Evolutionary conservation across 1,140 invertebrate genomes (phyloP).

Genomic region (Acarapis woodi): DNA sequence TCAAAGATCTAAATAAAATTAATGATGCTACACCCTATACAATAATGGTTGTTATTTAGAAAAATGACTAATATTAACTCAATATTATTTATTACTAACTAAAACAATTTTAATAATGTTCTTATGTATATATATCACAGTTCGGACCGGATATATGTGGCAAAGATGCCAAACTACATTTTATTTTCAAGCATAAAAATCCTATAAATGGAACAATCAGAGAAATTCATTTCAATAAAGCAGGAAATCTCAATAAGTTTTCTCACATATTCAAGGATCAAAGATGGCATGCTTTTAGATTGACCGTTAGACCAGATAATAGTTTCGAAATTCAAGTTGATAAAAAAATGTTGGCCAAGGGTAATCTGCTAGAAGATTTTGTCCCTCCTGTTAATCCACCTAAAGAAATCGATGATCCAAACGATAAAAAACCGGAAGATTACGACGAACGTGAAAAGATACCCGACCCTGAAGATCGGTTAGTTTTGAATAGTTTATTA

Average conservation of each 20-base stretch:
- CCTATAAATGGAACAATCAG: constrained; percentile 59
- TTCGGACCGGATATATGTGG: constrained; percentile 99
- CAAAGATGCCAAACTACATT: constrained; percentile 78
- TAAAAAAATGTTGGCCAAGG: constrained; percentile 46
- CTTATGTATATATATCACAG: no score
- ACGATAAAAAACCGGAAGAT: constrained; percentile 58
- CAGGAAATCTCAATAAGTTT: constrained; percentile 26
- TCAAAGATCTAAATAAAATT: constrained; percentile 42
- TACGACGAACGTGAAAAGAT: constrained; percentile 88
- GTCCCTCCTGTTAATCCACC: constrained; percentile 78
- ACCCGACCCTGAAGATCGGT: constrained; percentile 9
- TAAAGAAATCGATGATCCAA: constrained; percentile 74
- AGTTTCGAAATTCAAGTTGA: constrained; percentile 29
- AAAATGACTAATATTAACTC: no score
- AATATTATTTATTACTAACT: no score
- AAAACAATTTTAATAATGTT: no score
- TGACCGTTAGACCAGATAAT: constrained; percentile 66
- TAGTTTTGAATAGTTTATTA: constrained; percentile 1
- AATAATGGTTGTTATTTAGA: no score
- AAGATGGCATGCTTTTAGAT: constrained; percentile 70
- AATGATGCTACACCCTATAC: constrained; percentile 88
- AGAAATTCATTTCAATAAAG: constrained; percentile 37
- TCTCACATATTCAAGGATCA: constrained; percentile 81
- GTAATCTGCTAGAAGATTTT: constrained; percentile 62
- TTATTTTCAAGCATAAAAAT: constrained; percentile 88